Evolutionary conservation across 2,888 invertebrate genomes (phyloP).

Genomic region (Cerastis leucographa): DNA sequence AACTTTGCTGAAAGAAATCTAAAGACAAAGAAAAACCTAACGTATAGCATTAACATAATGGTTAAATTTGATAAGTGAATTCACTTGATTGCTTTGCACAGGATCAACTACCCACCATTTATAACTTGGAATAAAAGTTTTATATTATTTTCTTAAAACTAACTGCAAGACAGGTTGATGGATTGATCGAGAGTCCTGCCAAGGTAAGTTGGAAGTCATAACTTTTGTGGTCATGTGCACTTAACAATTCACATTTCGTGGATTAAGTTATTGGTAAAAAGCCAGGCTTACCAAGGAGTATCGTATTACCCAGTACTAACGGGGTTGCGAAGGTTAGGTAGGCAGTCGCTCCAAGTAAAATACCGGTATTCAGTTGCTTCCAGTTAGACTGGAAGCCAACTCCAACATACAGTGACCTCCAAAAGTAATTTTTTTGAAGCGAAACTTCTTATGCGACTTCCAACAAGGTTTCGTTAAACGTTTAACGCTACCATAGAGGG

Average conservation of each 20-base stretch:
- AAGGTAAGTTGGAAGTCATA: slow-evolving; percentile 14
- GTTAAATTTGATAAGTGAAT: slow-evolving; percentile 59
- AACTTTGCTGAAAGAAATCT: slow-evolving; percentile 44
- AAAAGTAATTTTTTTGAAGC: not conserved
- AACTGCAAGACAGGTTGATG: slow-evolving; percentile 24
- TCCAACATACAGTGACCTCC: not conserved
- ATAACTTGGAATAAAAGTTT: slow-evolving; percentile 47
- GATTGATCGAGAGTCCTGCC: slow-evolving; percentile 1
- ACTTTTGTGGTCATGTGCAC: not conserved
- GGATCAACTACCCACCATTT: slow-evolving; percentile 52
- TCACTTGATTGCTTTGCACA: slow-evolving; percentile 51
- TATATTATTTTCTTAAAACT: slow-evolving; percentile 24
- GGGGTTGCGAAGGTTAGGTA: not conserved
- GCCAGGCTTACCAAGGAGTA: not conserved
- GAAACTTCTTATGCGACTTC: too few relatives aligned
- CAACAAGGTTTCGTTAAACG: too few relatives aligned
- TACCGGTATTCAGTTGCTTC: not conserved
- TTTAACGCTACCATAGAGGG: too few relatives aligned
- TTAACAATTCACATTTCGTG: not conserved
- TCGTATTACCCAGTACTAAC: not conserved
- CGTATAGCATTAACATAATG: slow-evolving; percentile 54
- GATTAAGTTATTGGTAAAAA: not conserved
- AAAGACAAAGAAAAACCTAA: slow-evolving; percentile 54
- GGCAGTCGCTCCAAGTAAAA: not conserved
- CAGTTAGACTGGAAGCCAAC: not conserved